A percentile compares a stretch with the other conserved stretches of the same genome.
Evolutionary conservation across 2,113 vertebrate genomes (phyloP).

Genomic region (Anarhynchus alexandrinus): DNA sequence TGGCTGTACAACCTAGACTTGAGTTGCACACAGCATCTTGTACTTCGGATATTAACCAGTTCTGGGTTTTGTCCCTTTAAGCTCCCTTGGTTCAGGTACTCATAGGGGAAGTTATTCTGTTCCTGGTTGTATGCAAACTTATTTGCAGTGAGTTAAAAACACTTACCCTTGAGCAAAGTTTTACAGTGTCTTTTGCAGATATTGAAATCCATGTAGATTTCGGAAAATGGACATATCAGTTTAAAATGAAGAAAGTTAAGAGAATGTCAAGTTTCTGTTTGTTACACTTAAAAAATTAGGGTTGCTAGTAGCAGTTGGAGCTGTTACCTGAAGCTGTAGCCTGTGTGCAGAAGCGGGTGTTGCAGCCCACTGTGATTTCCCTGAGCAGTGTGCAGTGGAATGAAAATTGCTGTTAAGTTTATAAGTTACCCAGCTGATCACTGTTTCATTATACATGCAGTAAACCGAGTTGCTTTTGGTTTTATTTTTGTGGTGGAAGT

Average conservation of each 20-base stretch:
- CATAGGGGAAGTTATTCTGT: not conserved
- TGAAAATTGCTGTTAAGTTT: not conserved
- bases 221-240: not conserved
- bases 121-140: not conserved
- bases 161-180: not conserved
- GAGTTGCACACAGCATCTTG: not conserved
- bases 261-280: not conserved
- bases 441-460: fast-evolving
- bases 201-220: not conserved
- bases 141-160: not conserved
- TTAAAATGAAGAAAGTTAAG: not conserved
- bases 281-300: not conserved
- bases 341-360: not conserved
- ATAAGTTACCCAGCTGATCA: not conserved
- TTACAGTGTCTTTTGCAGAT: not conserved
- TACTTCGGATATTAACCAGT: not conserved
- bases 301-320: not conserved
- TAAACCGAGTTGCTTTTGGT: not conserved
- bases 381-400: not conserved
- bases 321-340: not conserved
- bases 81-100: not conserved
- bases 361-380: fast-evolving
- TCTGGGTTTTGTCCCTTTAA: not conserved
- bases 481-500: not conserved
- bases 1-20: not conserved